Conservation (phyloP, 1,140 invertebrate species). For the Hyles vespertilio region DNA sequence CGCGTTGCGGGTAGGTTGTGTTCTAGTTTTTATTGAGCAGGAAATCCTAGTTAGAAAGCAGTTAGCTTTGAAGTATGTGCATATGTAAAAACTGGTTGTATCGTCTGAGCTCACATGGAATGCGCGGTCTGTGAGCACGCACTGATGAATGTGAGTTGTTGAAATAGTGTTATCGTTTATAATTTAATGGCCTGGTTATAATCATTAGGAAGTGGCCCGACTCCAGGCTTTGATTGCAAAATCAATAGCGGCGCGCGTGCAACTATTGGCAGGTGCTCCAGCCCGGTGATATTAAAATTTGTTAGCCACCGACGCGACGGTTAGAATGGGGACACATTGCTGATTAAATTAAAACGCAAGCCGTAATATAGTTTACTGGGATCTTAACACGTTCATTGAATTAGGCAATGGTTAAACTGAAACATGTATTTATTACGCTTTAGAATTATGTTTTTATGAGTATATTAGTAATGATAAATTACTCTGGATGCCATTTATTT, state of each 20-base stretch:
- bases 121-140: constrained; percentile 3
- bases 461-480: too few relatives aligned
- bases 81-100: background rate
- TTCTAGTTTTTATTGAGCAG: constrained; percentile 14
- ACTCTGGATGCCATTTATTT: too few relatives aligned
- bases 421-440: too few relatives aligned
- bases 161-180: constrained; percentile 20
- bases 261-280: constrained; percentile 53
- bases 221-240: constrained; percentile 61
- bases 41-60: constrained; percentile 16
- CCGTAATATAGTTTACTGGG: too few relatives aligned
- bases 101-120: constrained; percentile 1
- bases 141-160: constrained; percentile 9
- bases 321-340: too few relatives aligned
- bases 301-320: constrained; percentile 28
- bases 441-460: too few relatives aligned
- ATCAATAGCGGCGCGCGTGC: constrained; percentile 50
- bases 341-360: too few relatives aligned
- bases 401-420: too few relatives aligned
- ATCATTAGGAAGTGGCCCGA: constrained; percentile 26
- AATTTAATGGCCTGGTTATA: constrained; percentile 43
- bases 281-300: constrained; percentile 57
- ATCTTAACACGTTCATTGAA: too few relatives aligned
- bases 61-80: constrained; percentile 11
- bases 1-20: background rate